These are phyloP conservation scores for Aplysia californica DNA, from an alignment of 1,140 invertebrate species.

Conservation along the genomic window DNA sequence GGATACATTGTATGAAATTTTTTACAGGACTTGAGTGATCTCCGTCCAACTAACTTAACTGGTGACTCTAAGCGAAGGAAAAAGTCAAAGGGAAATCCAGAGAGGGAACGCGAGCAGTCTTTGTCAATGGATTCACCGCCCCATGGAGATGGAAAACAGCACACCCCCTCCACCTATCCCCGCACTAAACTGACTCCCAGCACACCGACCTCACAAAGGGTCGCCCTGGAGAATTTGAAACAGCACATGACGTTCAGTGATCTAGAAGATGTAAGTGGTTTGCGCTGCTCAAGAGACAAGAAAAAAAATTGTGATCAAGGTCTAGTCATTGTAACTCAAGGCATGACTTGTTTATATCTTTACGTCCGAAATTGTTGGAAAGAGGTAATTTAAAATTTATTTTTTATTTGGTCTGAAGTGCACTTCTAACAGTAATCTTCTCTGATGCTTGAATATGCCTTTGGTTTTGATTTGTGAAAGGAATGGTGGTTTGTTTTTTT, in stretches of 20 bases:
- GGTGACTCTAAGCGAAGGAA: slow-evolving; percentile 56
- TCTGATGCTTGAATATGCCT: no score
- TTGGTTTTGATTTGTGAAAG: no score
- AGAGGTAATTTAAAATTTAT: no score
- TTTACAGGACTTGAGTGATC: slow-evolving; percentile 62
- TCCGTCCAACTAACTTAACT: slow-evolving; percentile 44
- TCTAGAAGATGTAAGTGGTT: slow-evolving; percentile 57
- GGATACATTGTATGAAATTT: no score
- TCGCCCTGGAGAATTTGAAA: slow-evolving; percentile 60
- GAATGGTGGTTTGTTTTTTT: no score
- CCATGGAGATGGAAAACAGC: slow-evolving; percentile 54
- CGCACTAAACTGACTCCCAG: slow-evolving; percentile 54
- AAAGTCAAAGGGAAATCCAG: slow-evolving; percentile 60
- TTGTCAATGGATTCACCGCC: slow-evolving; percentile 58
- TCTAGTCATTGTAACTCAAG: no score
- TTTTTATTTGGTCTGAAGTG: no score
- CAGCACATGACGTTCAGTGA: slow-evolving; percentile 62
- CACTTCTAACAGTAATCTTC: no score
- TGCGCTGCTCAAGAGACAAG: neutral
- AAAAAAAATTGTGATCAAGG: no score
- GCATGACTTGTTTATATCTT: no score
- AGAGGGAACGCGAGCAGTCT: slow-evolving; percentile 60
- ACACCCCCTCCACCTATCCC: slow-evolving; percentile 55
- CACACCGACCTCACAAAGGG: slow-evolving; percentile 53
- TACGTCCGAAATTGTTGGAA: no score